Evolutionary conservation across 2,113 vertebrate genomes (phyloP).

Genomic region (Phalacrocorax pelagicus): DNA sequence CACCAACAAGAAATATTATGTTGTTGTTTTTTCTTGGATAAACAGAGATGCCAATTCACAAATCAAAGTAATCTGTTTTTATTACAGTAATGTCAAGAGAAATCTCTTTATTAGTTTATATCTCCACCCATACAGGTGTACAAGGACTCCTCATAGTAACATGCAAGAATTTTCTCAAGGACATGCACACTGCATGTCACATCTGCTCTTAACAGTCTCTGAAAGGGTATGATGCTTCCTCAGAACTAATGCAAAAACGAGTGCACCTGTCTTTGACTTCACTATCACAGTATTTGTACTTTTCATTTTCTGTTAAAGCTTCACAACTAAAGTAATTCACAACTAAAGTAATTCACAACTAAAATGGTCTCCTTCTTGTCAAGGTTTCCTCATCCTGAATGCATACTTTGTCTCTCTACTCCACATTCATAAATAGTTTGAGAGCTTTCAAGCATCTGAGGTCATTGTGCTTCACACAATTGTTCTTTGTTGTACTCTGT

Average conservation of each 20-base stretch:
- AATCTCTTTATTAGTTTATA: neutral
- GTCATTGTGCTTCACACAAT: slow-evolving; percentile 79
- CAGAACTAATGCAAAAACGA: neutral
- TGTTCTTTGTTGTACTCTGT: slow-evolving; percentile 71
- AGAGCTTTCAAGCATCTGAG: slow-evolving; percentile 69
- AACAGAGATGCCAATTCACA: neutral
- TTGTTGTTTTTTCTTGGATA: neutral
- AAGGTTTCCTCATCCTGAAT: slow-evolving; percentile 74
- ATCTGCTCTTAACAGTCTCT: neutral
- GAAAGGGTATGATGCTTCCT: neutral
- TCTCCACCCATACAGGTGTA: neutral
- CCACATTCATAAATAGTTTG: slow-evolving; percentile 75
- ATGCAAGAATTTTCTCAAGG: neutral
- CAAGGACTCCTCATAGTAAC: neutral
- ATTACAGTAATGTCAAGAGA: neutral
- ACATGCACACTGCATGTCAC: neutral
- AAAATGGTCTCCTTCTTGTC: slow-evolving; percentile 43
- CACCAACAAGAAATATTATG: neutral
- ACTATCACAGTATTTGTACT: neutral
- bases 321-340: slow-evolving; percentile 54
- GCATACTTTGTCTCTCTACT: neutral
- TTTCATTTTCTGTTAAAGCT: slow-evolving; percentile 34
- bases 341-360: slow-evolving; percentile 54
- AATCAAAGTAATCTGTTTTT: neutral
- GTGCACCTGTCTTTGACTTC: neutral